Evolutionary conservation across 2,113 vertebrate genomes (phyloP), one percentile per base, ranked within the genome.

Genomic region (Tricholaema leucomelas): DNA sequence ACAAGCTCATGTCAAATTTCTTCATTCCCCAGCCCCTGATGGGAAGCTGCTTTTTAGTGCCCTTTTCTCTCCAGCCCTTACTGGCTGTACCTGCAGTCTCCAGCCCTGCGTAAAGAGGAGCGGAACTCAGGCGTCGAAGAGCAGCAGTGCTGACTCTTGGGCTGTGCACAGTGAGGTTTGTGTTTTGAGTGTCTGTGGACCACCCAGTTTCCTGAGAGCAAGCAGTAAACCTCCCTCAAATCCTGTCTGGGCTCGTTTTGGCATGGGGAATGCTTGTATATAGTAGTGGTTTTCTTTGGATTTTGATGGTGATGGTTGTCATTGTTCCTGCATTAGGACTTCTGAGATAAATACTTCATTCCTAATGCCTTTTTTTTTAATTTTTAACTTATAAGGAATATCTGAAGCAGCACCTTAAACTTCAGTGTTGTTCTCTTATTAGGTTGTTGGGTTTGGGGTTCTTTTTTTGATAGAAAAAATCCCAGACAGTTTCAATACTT

Each of bases 151-250:
- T 73, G 35, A 19, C 12, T 31, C 25, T n/a, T 40, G 50, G 24
- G 31, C 66, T 84, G 31, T 30, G 21, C 40, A 6, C 56, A 38
- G 54, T 28, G 46, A 66, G 46, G 7, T 70, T 92, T 93, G 59
- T 87, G 75, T 87, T 87, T 66, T 35, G 63, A 59, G 15, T 48
- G 7, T 77, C 74, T 85, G 3, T 56, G 87, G 95, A 94, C 91
- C 95, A 95, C 93, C 96, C 93, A 92, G 71, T 70, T 96, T 75
- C 69, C 91, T 64, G 42, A 82, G 72, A 95, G 84, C 81, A 30
- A 0, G 0, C 42, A 87, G 66, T 70, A 85, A 93, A 67, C 91
- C 79, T 93, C 78, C 19, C 81, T 80, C 60, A 93, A 89, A 91
- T 90, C 64, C 87, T 87, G 78, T 85, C 91, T 92, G 79, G 75